Percentiles rank a stretch among this genome's conserved stretches.
These are phyloP conservation scores for Rhysida immarginata DNA, from an alignment of 1,140 invertebrate species.

Conservation along the genomic window DNA sequence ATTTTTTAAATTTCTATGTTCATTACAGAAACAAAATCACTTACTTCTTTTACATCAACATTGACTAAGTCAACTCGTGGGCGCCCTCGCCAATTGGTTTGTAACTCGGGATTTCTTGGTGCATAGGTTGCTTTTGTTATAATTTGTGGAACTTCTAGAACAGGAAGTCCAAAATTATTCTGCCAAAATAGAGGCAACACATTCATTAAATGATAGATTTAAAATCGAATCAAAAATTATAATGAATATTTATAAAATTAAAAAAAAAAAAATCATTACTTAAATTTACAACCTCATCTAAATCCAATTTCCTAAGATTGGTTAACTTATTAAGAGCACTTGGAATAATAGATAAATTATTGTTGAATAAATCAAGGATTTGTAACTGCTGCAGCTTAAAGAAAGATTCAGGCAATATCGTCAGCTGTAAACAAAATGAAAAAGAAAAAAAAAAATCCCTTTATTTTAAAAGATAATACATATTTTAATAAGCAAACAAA, in stretches of 20 bases:
- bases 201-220: not conserved
- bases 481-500: not conserved
- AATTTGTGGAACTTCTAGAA: conserved; percentile 19
- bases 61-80: too few species aligned
- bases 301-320: conserved; percentile 20
- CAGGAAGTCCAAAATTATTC: conserved; percentile 21
- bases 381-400: conserved; percentile 19
- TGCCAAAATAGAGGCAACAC: conserved; percentile 3
- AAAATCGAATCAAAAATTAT: not conserved
- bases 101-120: conserved; percentile 17
- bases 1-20: too few species aligned
- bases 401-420: conserved; percentile 25
- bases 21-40: too few species aligned
- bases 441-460: not conserved
- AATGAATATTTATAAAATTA: not conserved
- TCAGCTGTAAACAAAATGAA: conserved; percentile 17
- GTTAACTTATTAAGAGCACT: conserved; percentile 16
- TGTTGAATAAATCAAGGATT: conserved; percentile 24
- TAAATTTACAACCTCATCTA: conserved; percentile 17
- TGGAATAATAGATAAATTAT: conserved; percentile 21
- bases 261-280: not conserved
- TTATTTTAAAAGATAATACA: not conserved
- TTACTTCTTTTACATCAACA: too few species aligned
- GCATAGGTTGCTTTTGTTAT: conserved; percentile 15
- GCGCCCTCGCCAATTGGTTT: conserved; percentile 23